Conservation (phyloP, 2,797 vertebrate genomes). For the Malacoctenus gilli region DNA sequence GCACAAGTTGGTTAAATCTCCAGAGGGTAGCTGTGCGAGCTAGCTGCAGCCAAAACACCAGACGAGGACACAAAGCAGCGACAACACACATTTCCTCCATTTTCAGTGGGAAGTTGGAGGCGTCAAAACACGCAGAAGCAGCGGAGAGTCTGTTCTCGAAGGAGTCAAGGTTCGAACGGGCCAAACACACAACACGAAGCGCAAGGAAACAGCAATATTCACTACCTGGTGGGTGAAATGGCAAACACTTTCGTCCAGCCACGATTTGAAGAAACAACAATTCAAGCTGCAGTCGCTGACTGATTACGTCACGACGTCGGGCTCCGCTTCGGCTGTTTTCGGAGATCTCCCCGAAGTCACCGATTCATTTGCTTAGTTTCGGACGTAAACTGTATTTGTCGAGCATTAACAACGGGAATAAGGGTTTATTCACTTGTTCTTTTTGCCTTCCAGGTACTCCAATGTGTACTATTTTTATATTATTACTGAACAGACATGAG, state of each 20-base stretch:
- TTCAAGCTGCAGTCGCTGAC: constrained; percentile 62
- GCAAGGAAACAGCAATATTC: constrained; percentile 15
- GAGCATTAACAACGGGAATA: too few relatives aligned
- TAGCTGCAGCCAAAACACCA: constrained; percentile 58
- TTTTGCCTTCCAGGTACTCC: too few relatives aligned
- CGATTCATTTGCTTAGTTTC: neutral
- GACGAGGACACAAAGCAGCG: constrained; percentile 63
- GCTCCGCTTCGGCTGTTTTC: neutral
- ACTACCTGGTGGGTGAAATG: constrained; percentile 63
- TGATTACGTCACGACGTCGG: constrained; percentile 64
- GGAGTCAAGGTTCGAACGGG: neutral
- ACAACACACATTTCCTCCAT: constrained; percentile 65
- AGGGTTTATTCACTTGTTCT: too few relatives aligned
- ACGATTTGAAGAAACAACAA: constrained; percentile 73
- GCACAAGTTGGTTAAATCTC: constrained; percentile 5
- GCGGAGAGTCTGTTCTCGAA: too few relatives aligned
- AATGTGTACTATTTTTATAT: too few relatives aligned
- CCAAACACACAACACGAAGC: rapidly evolving
- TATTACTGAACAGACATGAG: too few relatives aligned
- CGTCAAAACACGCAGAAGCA: constrained; percentile 22
- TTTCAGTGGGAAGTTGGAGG: constrained; percentile 51
- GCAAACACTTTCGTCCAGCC: constrained; percentile 49
- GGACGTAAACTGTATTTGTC: neutral
- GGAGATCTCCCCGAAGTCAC: constrained; percentile 15
- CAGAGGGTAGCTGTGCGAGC: constrained; percentile 24